Base-by-base conservation (phyloP, 1,140 invertebrate species). In the Bacillus rossius region DNA sequence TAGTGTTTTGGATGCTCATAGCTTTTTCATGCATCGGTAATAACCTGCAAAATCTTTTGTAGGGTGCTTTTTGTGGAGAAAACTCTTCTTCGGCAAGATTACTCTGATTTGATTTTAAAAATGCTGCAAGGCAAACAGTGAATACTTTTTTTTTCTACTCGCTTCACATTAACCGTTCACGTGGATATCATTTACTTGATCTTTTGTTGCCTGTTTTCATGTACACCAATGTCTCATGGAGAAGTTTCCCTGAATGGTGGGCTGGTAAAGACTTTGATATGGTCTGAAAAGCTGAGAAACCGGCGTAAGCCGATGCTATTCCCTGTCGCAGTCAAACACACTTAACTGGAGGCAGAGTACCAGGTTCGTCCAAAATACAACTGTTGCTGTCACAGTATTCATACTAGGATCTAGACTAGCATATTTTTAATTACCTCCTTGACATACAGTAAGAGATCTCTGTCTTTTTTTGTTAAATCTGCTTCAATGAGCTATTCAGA, bases 81-180 rank as follows among this genome's bases (percentile, higher is more conserved):
- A 37, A 37, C 23, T 34, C n/a, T 53, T 25, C 51, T 53, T 53
- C 40, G 8, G 26, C 51, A 17, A 53, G 51, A 19, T 53, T 17
- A 53, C 22, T 53, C 43, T 29, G 22, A 42, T 55, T 55, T 55
- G 29, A 55, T 22, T 55, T 20, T 17, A 55, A 55, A 55, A 42
- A 55, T 37, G 29, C 53, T 55, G 26, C 53, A 55, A 2, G 53
- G 53, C n/a, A 53, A 53, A 53, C 20, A 53, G 40, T 53, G 51
- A 37, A 53, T 53, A 20, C 16, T 53, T 19, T 53, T 55, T n/a
- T n/a, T 37, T 55, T 55, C 41, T 25, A 16, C 43, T 41, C 53
- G 23, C 53, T 55, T 40, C 53, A 55, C n/a, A 55, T 55, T 55
- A 29, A 55, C 29, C 53, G 43, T 37, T 55, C 38, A 37, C 53